These are phyloP conservation scores for Caenorhabditis tropicalis DNA, from an alignment of 1,140 invertebrate genomes.

Conservation along the genomic window DNA sequence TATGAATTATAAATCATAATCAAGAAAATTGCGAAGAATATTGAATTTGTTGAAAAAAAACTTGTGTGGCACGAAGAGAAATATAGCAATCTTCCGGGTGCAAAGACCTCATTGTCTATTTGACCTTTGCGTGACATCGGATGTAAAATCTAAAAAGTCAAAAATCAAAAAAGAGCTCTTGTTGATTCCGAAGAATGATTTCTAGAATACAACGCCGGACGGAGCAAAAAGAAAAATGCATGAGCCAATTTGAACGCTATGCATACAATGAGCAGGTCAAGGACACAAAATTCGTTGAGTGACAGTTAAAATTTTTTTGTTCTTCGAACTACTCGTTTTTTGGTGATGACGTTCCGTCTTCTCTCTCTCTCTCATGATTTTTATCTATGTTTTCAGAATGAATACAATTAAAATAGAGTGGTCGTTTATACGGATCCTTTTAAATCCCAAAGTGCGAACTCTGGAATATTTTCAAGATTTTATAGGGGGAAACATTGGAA, in stretches of 20 bases:
- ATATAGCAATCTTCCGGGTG: neutral
- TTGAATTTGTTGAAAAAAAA: neutral
- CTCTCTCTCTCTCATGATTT: no score
- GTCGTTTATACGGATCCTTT: no score
- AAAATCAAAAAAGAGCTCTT: neutral
- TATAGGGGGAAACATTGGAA: no score
- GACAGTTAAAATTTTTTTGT: neutral
- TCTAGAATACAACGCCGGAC: neutral
- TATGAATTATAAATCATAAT: conserved; percentile 4
- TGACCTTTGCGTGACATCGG: conserved; percentile 30
- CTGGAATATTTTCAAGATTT: no score
- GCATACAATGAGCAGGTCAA: conserved; percentile 1
- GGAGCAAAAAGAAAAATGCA: conserved; percentile 10
- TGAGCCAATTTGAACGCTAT: conserved; percentile 4
- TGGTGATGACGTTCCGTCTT: no score
- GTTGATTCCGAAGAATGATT: conserved; percentile 17
- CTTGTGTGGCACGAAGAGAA: neutral
- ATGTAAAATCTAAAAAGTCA: neutral
- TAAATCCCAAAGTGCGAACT: no score
- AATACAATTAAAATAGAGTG: no score
- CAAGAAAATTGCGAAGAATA: neutral
- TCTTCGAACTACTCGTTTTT: no score
- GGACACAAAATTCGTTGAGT: neutral
- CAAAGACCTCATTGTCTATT: neutral
- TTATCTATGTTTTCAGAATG: no score